These are phyloP conservation scores for Gryon sp. DNA, from an alignment of 1,140 invertebrate genomes.

Conservation along the genomic window DNA sequence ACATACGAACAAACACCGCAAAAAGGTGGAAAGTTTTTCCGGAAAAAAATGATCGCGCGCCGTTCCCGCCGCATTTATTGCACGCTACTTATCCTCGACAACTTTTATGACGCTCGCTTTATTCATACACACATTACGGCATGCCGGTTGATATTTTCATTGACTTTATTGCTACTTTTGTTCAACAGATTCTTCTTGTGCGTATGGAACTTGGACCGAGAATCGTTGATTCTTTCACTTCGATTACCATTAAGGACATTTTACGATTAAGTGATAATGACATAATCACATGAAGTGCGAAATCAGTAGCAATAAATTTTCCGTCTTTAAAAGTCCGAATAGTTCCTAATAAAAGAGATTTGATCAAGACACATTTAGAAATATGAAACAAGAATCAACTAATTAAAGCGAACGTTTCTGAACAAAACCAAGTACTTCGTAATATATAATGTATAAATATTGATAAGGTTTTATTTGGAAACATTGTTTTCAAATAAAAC, in stretches of 20 bases:
- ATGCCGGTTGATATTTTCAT: conserved; percentile 53
- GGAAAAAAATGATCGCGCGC: conserved; percentile 49
- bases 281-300: conserved; percentile 32
- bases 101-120: conserved; percentile 49
- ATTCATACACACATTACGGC: conserved; percentile 49
- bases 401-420: no score
- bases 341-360: no score
- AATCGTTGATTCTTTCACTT: conserved; percentile 69
- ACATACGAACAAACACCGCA: conserved; percentile 20
- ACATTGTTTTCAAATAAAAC: no score
- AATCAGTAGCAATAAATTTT: no score
- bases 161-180: conserved; percentile 52
- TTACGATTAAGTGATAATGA: conserved; percentile 51
- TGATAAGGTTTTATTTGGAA: no score
- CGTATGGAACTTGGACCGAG: conserved; percentile 5
- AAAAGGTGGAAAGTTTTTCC: conserved; percentile 61
- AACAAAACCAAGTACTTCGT: no score
- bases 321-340: no score
- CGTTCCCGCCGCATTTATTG: conserved; percentile 41
- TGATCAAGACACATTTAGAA: no score
- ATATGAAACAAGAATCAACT: no score
- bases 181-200: conserved; percentile 1
- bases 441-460: no score
- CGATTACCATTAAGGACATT: conserved; percentile 66
- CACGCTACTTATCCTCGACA: conserved; percentile 52